phyloP scores from a whole-genome alignment of 92 coral and sea anemone genomes.

The Montipora capitata region DNA sequence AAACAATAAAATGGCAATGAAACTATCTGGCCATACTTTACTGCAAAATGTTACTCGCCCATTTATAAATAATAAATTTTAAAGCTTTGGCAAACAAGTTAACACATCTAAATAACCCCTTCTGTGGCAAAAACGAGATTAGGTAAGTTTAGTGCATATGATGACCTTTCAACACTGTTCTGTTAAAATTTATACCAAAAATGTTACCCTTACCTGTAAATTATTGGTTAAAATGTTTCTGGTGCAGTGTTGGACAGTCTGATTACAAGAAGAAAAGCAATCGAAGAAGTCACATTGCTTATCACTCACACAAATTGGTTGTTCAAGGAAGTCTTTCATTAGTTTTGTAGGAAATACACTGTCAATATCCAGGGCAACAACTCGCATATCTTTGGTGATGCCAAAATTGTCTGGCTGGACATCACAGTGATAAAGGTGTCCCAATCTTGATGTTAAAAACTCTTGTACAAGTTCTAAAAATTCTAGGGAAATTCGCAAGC shows the following conservation, averaged over 20 bases:
- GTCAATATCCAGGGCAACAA: conserved; percentile 88
- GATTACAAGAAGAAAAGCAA: conserved; percentile 86
- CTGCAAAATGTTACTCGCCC: too few relatives aligned
- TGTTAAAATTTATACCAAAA: too few relatives aligned
- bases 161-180: too few relatives aligned
- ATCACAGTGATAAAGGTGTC: conserved; percentile 90
- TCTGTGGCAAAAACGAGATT: too few relatives aligned
- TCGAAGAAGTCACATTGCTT: conserved; percentile 93
- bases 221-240: conserved; percentile 82
- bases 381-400: conserved; percentile 62
- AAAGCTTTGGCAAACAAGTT: too few relatives aligned
- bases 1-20: too few relatives aligned
- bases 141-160: too few relatives aligned
- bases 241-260: conserved; percentile 66
- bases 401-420: conserved; percentile 97
- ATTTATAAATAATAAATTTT: too few relatives aligned
- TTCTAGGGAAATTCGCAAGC: conserved; percentile 76
- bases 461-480: conserved; percentile 75
- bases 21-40: too few relatives aligned
- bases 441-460: conserved; percentile 76
- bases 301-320: conserved; percentile 79
- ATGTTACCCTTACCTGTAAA: conserved; percentile 62
- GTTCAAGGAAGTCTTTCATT: conserved; percentile 78
- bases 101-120: too few relatives aligned
- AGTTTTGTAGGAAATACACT: conserved; percentile 77